Conservation (phyloP, 2,113 vertebrate species). For the Gallinago media region DNA sequence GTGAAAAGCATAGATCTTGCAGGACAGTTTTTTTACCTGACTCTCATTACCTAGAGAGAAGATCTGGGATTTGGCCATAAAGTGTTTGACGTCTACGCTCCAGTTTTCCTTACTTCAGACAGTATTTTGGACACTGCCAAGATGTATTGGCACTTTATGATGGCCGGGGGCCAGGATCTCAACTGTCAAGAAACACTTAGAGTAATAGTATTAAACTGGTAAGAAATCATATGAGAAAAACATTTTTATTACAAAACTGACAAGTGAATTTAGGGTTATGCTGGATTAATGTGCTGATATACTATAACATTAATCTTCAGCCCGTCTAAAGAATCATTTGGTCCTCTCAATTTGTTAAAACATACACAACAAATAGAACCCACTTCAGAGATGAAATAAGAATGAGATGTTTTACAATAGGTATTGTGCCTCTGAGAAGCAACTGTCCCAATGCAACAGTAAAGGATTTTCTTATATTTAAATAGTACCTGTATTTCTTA, state of each 20-base stretch:
- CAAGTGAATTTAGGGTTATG: conserved; percentile 42
- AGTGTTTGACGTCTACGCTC: background rate
- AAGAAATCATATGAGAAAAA: conserved; percentile 50
- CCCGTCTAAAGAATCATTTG: conserved; percentile 51
- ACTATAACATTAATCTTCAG: background rate
- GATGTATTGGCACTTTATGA: conserved; percentile 46
- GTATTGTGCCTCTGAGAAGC: background rate
- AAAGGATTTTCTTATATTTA: background rate
- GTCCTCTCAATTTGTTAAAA: conserved; percentile 51
- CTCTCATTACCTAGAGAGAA: background rate
- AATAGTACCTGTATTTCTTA: background rate
- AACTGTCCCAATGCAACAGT: background rate
- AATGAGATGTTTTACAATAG: background rate
- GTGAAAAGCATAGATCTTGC: conserved; percentile 37
- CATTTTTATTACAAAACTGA: conserved; percentile 33
- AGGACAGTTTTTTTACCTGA: background rate
- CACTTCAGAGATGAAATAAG: background rate
- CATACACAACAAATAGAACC: background rate
- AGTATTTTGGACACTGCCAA: conserved; percentile 52
- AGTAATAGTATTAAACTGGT: conserved; percentile 50
- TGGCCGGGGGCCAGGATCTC: conserved; percentile 54
- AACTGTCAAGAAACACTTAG: conserved; percentile 46
- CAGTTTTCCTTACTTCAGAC: conserved; percentile 12
- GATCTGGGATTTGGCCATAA: conserved; percentile 22
- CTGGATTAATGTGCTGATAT: conserved; percentile 24